phyloP scores from a whole-genome alignment of 2,888 invertebrate species.

The Caprella mutica region DNA sequence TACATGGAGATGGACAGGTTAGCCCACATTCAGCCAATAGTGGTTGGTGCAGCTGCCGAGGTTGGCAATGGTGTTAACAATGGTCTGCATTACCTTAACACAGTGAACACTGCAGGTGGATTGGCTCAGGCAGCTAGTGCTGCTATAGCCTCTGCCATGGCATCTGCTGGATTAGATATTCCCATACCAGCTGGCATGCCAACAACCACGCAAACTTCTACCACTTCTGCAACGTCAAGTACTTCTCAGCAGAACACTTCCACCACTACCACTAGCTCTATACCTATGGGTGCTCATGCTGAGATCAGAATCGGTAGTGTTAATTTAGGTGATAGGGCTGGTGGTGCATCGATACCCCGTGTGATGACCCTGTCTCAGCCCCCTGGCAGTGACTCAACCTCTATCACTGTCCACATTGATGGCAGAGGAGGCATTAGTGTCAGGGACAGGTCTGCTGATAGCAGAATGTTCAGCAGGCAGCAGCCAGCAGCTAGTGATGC shows the following conservation, averaged over 20 bases:
- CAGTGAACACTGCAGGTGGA: constrained; percentile 26
- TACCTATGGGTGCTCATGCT: no score
- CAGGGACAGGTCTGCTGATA: constrained; percentile 5
- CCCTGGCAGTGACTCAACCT: no score
- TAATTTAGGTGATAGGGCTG: no score
- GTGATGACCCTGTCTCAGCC: no score
- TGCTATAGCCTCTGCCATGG: constrained; percentile 41
- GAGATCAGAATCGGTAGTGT: no score
- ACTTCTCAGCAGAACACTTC: constrained; percentile 1
- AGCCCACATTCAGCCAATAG: constrained; percentile 27
- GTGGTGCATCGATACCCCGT: no score
- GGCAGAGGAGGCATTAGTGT: no score
- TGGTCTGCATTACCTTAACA: constrained; percentile 21
- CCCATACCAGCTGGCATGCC: no score
- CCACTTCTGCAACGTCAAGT: constrained; percentile 1
- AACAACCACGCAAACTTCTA: not conserved
- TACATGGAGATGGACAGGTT: constrained; percentile 32
- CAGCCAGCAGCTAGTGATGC: no score
- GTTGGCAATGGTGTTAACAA: constrained; percentile 14
- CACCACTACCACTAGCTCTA: constrained; percentile 12
- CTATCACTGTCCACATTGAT: no score
- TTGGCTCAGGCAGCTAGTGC: constrained; percentile 40
- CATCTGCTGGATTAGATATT: constrained; percentile 32
- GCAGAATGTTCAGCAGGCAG: not conserved
- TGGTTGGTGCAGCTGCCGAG: constrained; percentile 10